Evolutionary conservation across 1,140 invertebrate species (phyloP), one percentile per base, ranked within the genome.

Genomic region (Megalopta genalis): DNA sequence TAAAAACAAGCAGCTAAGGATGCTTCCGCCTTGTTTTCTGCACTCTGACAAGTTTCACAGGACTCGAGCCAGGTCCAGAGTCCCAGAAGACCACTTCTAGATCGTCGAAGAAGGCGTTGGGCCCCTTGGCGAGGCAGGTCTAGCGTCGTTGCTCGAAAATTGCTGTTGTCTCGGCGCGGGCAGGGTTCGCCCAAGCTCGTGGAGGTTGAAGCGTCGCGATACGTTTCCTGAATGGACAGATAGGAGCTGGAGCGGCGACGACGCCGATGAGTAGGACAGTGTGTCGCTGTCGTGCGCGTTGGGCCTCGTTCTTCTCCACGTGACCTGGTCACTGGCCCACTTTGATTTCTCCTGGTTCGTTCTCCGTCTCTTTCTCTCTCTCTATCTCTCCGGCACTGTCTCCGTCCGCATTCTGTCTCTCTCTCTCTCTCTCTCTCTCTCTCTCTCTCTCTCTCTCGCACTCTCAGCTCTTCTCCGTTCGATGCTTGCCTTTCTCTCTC

Each of bases 301-400:
- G 89, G 85, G 88, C 89, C 91, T 89, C 91, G 85, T 91, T 91
- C 90, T 82, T 87, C 89, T 90, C 88, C 89, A 89, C 88, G 88
- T 92, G 91, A 93, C 92, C 91, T 90, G 90, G 90, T 89, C 91
- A 90, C 88, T 93, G 92, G 85, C 92, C 92, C 89, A 93, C 92
- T 93, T 93, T 90, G 90, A 81, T 91, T 90, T 91, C 91, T 90
- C 87, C 85, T 84, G 27, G 77, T 46, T 62, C 57, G 32, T 18
- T 8, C 77, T 83, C 75, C 80, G 16, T 72, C 49, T 78, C 72
- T n/a, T 32, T 32, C 32, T 46, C 42, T 46, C 14, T 46, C 10
- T 46, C 42, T 46, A 3, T 46, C 10, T 46, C 42, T 46, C 12
- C 42, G 42, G 42, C 42, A 46, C 42, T 78, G 65, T n/a, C 46